phyloP scores from a whole-genome alignment of 2,888 invertebrate genomes.

The Hirudinaria manillensis region DNA sequence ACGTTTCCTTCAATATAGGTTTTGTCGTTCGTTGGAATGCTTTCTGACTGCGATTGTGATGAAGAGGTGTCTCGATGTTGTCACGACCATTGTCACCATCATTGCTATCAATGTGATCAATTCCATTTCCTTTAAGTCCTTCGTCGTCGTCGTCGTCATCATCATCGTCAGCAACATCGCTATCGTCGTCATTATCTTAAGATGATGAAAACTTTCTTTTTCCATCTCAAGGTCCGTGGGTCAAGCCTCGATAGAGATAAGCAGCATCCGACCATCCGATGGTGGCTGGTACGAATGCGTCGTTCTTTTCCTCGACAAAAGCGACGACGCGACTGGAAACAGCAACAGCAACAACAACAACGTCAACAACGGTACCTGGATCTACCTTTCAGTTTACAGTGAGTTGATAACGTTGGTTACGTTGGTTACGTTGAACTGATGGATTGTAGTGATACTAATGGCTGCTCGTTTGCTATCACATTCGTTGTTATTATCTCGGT shows the following conservation, averaged over 20 bases:
- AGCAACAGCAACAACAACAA: background rate
- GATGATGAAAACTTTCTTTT: too few species aligned
- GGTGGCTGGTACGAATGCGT: slow-evolving; percentile 94
- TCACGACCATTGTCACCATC: slow-evolving; percentile 8
- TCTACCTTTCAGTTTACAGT: slow-evolving; percentile 91
- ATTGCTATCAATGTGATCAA: background rate
- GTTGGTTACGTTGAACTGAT: too few species aligned
- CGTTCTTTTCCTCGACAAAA: slow-evolving; percentile 89
- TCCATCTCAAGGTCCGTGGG: slow-evolving; percentile 33
- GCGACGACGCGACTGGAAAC: slow-evolving; percentile 60
- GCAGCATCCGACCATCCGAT: slow-evolving; percentile 84
- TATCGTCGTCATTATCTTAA: slow-evolving; percentile 4
- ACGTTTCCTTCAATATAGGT: too few species aligned
- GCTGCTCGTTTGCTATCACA: too few species aligned
- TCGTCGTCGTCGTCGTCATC: slow-evolving; percentile 4
- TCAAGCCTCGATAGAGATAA: slow-evolving; percentile 76
- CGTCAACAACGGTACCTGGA: slow-evolving; percentile 87
- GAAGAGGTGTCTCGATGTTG: background rate
- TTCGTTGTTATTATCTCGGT: too few species aligned
- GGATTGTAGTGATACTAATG: too few species aligned
- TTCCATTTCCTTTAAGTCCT: too few species aligned
- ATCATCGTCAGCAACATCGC: slow-evolving; percentile 13
- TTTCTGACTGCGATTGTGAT: slow-evolving; percentile 18
- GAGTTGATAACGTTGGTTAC: slow-evolving; percentile 47
- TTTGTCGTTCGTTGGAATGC: too few species aligned